Evolutionary conservation across 2,797 vertebrate species (phyloP).

Genomic region (Oreochromis mossambicus): DNA sequence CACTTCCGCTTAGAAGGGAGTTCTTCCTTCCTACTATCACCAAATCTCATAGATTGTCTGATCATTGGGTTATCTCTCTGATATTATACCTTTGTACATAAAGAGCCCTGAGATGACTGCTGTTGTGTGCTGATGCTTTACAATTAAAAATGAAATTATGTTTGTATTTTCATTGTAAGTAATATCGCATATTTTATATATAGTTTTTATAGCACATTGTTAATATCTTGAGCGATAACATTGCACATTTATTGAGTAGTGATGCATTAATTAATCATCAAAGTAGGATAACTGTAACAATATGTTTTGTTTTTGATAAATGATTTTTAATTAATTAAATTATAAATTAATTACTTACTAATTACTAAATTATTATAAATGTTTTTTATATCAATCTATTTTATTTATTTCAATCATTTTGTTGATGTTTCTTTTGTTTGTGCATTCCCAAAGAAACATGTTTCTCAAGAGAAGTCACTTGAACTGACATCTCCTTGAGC

Average conservation of each 20-base stretch:
- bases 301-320: not conserved
- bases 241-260: not conserved
- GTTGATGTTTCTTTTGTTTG: not conserved
- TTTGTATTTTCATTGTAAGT: not conserved
- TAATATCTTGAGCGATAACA: not conserved
- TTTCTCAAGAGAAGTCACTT: not conserved
- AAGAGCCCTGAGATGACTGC: not conserved
- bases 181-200: not conserved
- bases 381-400: not conserved
- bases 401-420: not conserved
- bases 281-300: not conserved
- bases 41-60: not conserved
- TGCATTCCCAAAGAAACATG: not conserved
- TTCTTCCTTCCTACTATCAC: not conserved
- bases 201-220: not conserved
- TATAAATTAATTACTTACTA: accelerated
- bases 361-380: not conserved
- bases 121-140: not conserved
- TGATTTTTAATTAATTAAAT: not conserved
- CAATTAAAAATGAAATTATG: not conserved
- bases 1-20: not conserved
- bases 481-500: not conserved
- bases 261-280: not conserved
- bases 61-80: not conserved
- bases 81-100: not conserved